phyloP scores from a whole-genome alignment of 2,797 vertebrate genomes.

The Xerus rutilus region DNA sequence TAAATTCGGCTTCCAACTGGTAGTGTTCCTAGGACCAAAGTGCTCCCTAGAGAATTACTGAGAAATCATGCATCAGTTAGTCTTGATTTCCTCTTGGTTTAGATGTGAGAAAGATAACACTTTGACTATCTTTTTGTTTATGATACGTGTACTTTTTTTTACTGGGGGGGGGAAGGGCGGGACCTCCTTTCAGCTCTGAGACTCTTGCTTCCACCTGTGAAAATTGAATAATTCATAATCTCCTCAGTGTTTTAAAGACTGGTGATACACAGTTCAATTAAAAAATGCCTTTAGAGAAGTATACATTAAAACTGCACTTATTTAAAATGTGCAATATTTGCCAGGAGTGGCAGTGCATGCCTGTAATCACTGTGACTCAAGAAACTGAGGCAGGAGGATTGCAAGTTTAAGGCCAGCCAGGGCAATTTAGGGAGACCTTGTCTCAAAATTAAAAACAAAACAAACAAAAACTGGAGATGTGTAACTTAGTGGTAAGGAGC shows the following conservation, averaged over 20 bases:
- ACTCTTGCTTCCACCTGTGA: neutral
- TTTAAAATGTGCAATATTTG: neutral
- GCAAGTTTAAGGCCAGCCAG: too few species aligned
- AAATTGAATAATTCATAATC: neutral
- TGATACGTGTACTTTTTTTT: neutral
- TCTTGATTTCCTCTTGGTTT: conserved; percentile 44
- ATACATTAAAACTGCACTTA: neutral
- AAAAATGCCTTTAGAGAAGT: neutral
- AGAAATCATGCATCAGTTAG: neutral
- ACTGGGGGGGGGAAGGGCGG: neutral
- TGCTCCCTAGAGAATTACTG: neutral
- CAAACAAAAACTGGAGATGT: too few species aligned
- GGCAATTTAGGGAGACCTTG: too few species aligned
- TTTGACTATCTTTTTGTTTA: neutral
- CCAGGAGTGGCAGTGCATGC: too few species aligned
- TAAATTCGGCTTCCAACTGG: conserved; percentile 42
- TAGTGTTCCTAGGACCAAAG: neutral
- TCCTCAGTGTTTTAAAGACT: neutral
- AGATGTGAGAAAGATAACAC: conserved; percentile 29
- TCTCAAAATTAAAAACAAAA: too few species aligned
- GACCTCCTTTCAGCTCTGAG: neutral
- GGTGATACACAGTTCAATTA: neutral
- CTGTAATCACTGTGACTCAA: too few species aligned
- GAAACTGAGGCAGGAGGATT: too few species aligned
- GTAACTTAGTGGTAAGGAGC: too few species aligned